Conservation (phyloP, 2,888 invertebrate species). For the Eretmocerus hayati region DNA sequence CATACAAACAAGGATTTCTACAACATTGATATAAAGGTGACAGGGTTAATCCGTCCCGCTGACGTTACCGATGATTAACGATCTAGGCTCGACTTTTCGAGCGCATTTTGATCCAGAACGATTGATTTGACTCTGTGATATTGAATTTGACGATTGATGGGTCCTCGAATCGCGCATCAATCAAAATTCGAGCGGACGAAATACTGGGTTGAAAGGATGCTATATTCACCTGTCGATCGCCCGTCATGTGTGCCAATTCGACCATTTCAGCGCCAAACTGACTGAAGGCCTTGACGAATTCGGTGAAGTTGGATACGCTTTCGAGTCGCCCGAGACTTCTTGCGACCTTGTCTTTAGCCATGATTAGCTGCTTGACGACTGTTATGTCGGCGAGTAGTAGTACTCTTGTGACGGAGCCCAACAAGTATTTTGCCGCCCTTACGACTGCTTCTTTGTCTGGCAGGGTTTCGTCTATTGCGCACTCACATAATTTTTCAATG, state of each 20-base stretch:
- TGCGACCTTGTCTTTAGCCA: conserved; percentile 91
- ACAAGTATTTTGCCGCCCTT: conserved; percentile 83
- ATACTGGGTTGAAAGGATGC: no score
- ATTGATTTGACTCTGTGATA: no score
- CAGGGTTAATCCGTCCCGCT: no score
- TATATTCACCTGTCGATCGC: conserved; percentile 56
- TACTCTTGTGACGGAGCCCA: conserved; percentile 92
- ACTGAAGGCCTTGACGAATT: conserved; percentile 97
- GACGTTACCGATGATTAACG: no score
- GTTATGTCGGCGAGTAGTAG: conserved; percentile 94
- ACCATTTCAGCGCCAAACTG: conserved; percentile 99
- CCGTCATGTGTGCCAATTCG: conserved; percentile 91
- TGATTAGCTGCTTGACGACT: conserved; percentile 90
- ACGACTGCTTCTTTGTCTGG: conserved; percentile 69
- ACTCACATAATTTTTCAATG: conserved; percentile 86
- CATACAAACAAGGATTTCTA: no score
- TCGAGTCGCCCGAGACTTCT: conserved; percentile 77
- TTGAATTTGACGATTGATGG: no score
- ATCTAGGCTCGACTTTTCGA: no score
- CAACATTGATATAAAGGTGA: no score
- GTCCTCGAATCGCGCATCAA: no score
- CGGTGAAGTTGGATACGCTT: conserved; percentile 86
- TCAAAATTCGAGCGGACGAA: no score
- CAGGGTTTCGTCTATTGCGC: conserved; percentile 59
- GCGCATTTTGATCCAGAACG: no score